Base-by-base conservation (phyloP, 2,113 vertebrate species). In the Synchiropus splendidus region DNA sequence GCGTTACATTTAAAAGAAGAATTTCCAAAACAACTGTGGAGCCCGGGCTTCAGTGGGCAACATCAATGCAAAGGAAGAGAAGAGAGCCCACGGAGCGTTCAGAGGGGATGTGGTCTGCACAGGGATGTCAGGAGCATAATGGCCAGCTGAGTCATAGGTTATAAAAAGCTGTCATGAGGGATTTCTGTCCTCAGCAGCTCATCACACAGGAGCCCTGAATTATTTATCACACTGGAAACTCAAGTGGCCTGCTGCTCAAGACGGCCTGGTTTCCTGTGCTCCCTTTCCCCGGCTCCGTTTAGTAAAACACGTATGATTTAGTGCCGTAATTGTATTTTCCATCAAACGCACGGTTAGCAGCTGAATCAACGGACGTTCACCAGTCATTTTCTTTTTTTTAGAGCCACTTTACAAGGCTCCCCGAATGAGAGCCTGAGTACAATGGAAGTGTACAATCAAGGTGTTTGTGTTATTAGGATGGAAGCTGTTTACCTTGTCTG, bases 81-180 rank as follows among this genome's bases (percentile, higher is more conserved):
- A 42, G 39, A 58, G 45, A 18, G 61, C 67, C 67, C 47, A 46
- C 18, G n/a, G 63, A 64, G 72, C 46, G 61, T 42, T 53, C 55
- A 61, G 63, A 64, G 59, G 74, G 68, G 77, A 79, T 79, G 79
- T 74, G 72, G 72, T 79, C 67, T 65, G 67, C 78, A 64, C 64
- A 16, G 71, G 73, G 75, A 74, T 79, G 81, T 82, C 72, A 77
- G 74, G 35, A 64, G 64, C 63, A 70, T 82, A 84, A 84, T 81
- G 67, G 77, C 68, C 58, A 58, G 76, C 77, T 82, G 83, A 84
- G 81, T 83, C 83, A 82, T 83, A 83, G 80, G 80, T 85, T 84
- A 84, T 83, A 82, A 84, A 83, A 85, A 82, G 76, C 79, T 81
- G 79, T 83, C 80, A 83, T 82, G 78, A 76, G 78, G 77, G 83